Evolutionary conservation across 2,888 invertebrate species (phyloP).

Genomic region (Bembecia ichneumoniformis): DNA sequence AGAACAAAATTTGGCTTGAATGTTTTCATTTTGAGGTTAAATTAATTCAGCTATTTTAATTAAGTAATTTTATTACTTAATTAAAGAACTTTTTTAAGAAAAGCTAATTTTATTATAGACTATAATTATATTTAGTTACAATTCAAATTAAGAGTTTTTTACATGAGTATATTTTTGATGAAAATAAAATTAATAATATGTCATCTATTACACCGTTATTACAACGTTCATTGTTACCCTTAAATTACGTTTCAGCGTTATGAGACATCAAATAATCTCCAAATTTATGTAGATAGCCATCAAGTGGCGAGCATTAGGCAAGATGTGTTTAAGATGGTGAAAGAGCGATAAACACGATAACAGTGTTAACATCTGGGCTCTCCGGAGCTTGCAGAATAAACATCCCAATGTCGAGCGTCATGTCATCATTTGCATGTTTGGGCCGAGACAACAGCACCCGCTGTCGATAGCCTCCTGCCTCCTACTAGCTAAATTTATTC

Average conservation of each 20-base stretch:
- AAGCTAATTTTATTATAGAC: no score
- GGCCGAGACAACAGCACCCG: constrained; percentile 29
- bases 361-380: constrained; percentile 51
- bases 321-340: constrained; percentile 55
- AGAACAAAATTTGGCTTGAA: no score
- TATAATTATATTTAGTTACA: no score
- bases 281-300: constrained; percentile 65
- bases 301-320: constrained; percentile 50
- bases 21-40: no score
- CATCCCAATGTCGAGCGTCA: constrained; percentile 45
- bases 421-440: constrained; percentile 65
- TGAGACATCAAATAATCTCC: constrained; percentile 56
- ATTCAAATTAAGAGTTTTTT: no score
- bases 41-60: no score
- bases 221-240: constrained; percentile 18
- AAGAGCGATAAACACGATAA: constrained; percentile 45
- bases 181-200: no score
- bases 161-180: no score
- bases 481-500: constrained; percentile 47
- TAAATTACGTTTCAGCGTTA: constrained; percentile 48
- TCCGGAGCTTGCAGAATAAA: constrained; percentile 39
- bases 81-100: no score
- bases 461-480: constrained; percentile 30
- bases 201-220: no score
- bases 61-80: no score